Evolutionary conservation across 2,113 vertebrate genomes (phyloP), one percentile per base, ranked within the genome.

Genomic region (Phrynosoma platyrhinos): DNA sequence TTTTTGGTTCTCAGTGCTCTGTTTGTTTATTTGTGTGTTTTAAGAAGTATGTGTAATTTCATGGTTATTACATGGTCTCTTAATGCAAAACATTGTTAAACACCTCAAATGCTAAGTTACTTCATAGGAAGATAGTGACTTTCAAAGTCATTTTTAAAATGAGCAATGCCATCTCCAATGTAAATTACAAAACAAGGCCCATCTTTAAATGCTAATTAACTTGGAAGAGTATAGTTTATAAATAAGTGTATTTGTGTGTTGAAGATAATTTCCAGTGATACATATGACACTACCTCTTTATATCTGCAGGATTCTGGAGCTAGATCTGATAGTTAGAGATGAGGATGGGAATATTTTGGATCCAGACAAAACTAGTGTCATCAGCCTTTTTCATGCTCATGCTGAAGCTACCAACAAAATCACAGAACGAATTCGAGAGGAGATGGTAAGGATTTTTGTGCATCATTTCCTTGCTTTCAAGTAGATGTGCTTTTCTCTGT

Each of bases 301-400:
- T 91, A 90, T 94, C 93, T 88, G 76, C 95, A 99, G 99, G 94
- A 97, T 99, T 84, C 96, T 99, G 91, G 98, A 99, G 91, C 94
- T 99, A 21, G 98, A 99, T 94, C 96, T 98, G 68, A 98, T 97
- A 90, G 98, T 99, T 64, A 96, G 99, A 90, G 98, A 99, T 76
- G 97, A 97, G 53, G 96, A 99, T 42, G 98, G 98, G 21, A 99
- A 99, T 96, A 99, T 99, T 89, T 91, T 99, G 94, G 98, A 99
- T 85, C 99, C 98, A 3, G 99, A 99, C 79, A 97, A 96, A 85
- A 98, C 98, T 79, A 99, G 97, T 9, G 97, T 99, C 91, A 99
- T 99, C 94, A 99, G 98, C 91, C 95, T 99, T 55, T 99, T 99
- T 90, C 96, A 98, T 68, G 99, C 98, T 14, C 99, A 99, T 0